phyloP scores from a whole-genome alignment of 1,140 invertebrate species.

The Ganaspis sp. region DNA sequence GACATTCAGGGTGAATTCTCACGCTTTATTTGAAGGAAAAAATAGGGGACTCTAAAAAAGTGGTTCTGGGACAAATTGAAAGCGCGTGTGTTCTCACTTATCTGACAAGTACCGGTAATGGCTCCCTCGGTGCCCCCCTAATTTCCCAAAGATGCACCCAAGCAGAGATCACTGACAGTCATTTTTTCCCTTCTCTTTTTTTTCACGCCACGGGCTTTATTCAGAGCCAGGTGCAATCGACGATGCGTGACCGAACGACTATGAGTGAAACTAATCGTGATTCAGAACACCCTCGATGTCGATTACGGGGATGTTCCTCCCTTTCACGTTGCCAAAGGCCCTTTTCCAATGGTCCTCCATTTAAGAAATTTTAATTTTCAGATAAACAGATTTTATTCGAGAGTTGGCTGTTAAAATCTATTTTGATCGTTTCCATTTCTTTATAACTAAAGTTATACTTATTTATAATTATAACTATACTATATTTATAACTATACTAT shows the following conservation, averaged over 20 bases:
- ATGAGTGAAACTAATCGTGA: conserved; percentile 58
- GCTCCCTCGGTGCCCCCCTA: background rate
- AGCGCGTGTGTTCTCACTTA: conserved; percentile 39
- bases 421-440: background rate
- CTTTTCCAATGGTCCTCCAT: background rate
- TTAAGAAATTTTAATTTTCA: conserved; percentile 31
- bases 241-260: conserved; percentile 49
- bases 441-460: background rate
- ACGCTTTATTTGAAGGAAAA: background rate
- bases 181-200: conserved; percentile 1
- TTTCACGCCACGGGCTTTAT: conserved; percentile 4
- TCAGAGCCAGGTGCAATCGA: conserved; percentile 50
- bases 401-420: background rate
- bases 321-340: background rate
- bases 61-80: conserved; percentile 32
- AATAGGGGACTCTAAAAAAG: background rate
- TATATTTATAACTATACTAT: too few species aligned
- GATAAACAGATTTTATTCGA: conserved; percentile 20
- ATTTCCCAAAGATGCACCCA: conserved; percentile 8
- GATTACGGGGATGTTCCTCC: conserved; percentile 33
- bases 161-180: background rate
- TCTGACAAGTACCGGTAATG: conserved; percentile 27
- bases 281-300: conserved; percentile 39
- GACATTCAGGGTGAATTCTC: background rate
- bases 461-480: too few species aligned